Percentiles rank a stretch among this genome's conserved stretches.
phyloP scores from a whole-genome alignment of 2,113 vertebrate species.

The Murina feae region DNA sequence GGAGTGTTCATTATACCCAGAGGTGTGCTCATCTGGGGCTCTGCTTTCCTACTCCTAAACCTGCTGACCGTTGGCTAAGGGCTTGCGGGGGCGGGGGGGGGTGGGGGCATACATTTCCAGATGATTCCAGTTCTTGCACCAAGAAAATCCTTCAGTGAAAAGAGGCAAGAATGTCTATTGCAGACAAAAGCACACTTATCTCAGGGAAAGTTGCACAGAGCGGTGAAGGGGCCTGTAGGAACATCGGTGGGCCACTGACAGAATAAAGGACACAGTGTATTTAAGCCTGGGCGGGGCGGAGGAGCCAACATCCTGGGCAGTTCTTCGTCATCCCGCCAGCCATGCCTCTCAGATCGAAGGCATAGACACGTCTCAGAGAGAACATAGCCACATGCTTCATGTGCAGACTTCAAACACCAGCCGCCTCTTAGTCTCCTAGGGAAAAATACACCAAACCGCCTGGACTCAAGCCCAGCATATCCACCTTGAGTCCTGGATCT shows the following conservation, averaged over 20 bases:
- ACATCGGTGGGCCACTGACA: background rate
- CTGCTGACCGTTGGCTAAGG: background rate
- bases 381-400: background rate
- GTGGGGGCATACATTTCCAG: background rate
- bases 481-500: background rate
- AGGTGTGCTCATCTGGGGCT: background rate
- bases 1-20: background rate
- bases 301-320: background rate
- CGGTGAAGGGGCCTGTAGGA: fast-evolving
- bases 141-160: background rate
- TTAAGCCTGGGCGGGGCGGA: background rate
- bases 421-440: background rate
- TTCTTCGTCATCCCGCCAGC: fast-evolving
- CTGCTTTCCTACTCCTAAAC: background rate
- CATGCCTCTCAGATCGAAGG: background rate
- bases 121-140: background rate
- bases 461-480: background rate
- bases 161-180: background rate
- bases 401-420: background rate
- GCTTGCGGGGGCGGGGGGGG: no score
- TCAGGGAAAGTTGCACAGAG: background rate
- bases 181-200: background rate
- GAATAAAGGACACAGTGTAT: fast-evolving
- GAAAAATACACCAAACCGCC: background rate
- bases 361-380: background rate